A percentile compares a stretch with the other conserved stretches of the same genome.
Conservation (phyloP, 2,888 invertebrate genomes). For the Macropis europaea region DNA sequence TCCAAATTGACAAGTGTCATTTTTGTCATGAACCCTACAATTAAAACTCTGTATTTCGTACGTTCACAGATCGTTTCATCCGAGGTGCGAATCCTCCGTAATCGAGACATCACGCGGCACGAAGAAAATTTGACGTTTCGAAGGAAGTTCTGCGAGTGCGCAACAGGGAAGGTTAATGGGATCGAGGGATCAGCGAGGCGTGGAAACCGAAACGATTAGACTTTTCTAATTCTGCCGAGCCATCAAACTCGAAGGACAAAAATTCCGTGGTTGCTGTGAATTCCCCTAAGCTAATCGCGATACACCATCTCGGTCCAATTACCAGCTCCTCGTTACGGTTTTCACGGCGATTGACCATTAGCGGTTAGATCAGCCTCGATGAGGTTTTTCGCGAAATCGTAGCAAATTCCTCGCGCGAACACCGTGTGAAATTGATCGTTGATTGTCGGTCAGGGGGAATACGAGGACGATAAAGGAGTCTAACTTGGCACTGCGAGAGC, state of each 20-base stretch:
- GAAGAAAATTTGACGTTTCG: not conserved
- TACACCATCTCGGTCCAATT: conserved; percentile 33
- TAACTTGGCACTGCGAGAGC: conserved; percentile 9
- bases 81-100: too few relatives aligned
- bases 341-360: conserved; percentile 23
- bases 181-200: not conserved
- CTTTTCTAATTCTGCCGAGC: not conserved
- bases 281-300: conserved; percentile 12
- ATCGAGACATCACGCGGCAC: too few relatives aligned
- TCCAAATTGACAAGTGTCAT: too few relatives aligned
- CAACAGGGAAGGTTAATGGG: conserved; percentile 1
- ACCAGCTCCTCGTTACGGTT: conserved; percentile 37
- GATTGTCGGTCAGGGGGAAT: conserved; percentile 20
- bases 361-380: conserved; percentile 3
- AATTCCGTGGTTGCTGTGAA: conserved; percentile 27
- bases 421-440: conserved; percentile 28
- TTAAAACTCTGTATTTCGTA: too few relatives aligned
- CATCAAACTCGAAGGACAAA: not conserved
- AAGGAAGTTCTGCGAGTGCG: not conserved
- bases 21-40: too few relatives aligned
- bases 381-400: conserved; percentile 35
- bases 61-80: too few relatives aligned
- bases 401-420: conserved; percentile 39
- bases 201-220: not conserved
- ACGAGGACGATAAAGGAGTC: not conserved